Evolutionary conservation across 2,113 vertebrate genomes (phyloP).

Genomic region (Neotragus moschatus): DNA sequence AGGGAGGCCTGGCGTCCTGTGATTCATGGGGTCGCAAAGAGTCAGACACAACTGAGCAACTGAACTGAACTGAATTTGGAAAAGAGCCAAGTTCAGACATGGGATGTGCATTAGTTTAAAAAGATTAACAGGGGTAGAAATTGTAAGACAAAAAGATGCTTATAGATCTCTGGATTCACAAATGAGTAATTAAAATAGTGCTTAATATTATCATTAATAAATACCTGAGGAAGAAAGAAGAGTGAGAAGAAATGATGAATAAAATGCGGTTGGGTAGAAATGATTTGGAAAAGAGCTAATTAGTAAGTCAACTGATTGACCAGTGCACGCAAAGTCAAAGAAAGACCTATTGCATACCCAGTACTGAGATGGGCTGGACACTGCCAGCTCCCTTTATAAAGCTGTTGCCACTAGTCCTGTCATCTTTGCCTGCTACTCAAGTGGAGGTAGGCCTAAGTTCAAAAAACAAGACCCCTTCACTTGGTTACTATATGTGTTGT

Average conservation of each 20-base stretch:
- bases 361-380: background rate
- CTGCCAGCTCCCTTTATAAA: background rate
- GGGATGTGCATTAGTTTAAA: background rate
- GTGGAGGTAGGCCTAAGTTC: background rate
- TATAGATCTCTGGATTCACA: background rate
- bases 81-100: background rate
- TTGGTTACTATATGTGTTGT: background rate
- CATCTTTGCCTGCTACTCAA: background rate
- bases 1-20: too few species aligned
- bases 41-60: too few species aligned
- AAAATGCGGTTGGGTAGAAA: background rate
- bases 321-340: background rate
- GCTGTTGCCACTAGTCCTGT: background rate
- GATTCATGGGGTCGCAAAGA: too few species aligned
- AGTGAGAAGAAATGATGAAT: background rate
- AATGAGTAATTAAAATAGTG: background rate
- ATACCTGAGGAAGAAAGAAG: background rate
- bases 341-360: background rate
- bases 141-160: background rate
- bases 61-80: too few species aligned
- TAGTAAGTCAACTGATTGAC: background rate
- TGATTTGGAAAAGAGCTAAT: conserved; percentile 7
- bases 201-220: background rate
- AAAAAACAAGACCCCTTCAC: background rate
- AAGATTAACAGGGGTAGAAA: background rate